Base-by-base conservation (phyloP, 2,888 invertebrate genomes). In the Lapara coniferarum region DNA sequence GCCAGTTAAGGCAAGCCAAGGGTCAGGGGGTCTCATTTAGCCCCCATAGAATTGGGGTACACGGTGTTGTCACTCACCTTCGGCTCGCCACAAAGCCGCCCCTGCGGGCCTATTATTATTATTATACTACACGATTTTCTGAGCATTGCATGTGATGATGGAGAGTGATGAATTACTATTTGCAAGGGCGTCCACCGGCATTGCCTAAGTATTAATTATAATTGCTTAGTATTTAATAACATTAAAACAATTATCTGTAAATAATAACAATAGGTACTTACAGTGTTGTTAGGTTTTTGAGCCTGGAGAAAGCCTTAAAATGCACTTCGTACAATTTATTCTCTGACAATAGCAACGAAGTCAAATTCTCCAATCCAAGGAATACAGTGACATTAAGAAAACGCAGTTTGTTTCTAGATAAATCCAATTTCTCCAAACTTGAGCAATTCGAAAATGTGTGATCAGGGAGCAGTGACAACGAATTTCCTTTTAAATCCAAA, bases 401-500 rank as follows among this genome's bases (percentile, higher is more conserved):
- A 77, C 96, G 95, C 69, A 97, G 87, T 80, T 95, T 95, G 81
- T 97, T 97, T 73, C 95, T 95, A 73, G 96, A 95, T 66, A 97
- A 86, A 78, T 96, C 95, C 19, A 97, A 87, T 78, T 96, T 96
- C 74, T 96, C 95, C 70, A 97, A 86, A 67, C 92, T 93, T 2
- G 84, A 85, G 70, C 95, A 94, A 55, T 94, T 92, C 7, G 89
- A 78, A 82, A 97, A 97, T 7, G 95, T 86, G 59, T 94, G 93
- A 73, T 95, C 95, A 6, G 95, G 94, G 7, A 93, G 73, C 70
- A 89, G 86, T 8, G 88, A 82, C 71, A 97, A 89, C 69, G 94
- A 93, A 85, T 97, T 97, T 75, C 96, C 95, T 66, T 95, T 96
- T 66, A 97, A 87, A 83, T 96, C 95, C 59, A 97, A 92, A 78